Evolutionary conservation across 2,888 invertebrate genomes (phyloP).

Genomic region (Thecophora atra): DNA sequence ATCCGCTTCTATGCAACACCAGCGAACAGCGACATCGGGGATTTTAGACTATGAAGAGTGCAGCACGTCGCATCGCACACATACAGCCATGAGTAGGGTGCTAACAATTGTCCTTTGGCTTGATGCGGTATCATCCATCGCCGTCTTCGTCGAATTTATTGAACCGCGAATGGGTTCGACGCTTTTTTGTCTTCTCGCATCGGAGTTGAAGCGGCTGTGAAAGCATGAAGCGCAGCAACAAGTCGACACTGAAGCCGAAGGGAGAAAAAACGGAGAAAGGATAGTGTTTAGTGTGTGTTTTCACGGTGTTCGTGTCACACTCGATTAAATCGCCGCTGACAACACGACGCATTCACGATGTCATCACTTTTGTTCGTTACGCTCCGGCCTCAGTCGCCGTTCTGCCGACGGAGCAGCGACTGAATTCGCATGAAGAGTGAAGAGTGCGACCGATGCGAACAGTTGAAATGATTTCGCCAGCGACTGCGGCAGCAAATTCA

Average conservation of each 20-base stretch:
- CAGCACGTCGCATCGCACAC: slow-evolving; percentile 2
- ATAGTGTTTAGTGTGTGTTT: neutral
- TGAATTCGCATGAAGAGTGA: too few relatives aligned
- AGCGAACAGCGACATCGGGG: slow-evolving; percentile 42
- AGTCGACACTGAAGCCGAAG: slow-evolving; percentile 45
- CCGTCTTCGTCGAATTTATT: slow-evolving; percentile 53
- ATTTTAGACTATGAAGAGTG: slow-evolving; percentile 20
- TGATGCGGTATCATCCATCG: slow-evolving; percentile 30
- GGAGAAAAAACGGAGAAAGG: slow-evolving; percentile 13
- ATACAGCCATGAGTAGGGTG: slow-evolving; percentile 23
- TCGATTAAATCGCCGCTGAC: slow-evolving; percentile 40
- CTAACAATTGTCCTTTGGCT: slow-evolving; percentile 42
- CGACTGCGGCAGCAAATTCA: neutral
- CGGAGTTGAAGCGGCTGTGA: slow-evolving; percentile 44
- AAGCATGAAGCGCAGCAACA: slow-evolving; percentile 50
- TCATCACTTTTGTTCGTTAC: slow-evolving; percentile 17
- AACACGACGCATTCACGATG: slow-evolving; percentile 27
- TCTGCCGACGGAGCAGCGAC: neutral
- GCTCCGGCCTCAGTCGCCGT: neutral
- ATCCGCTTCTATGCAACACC: slow-evolving; percentile 55
- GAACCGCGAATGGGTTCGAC: slow-evolving; percentile 48
- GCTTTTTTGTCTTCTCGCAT: slow-evolving; percentile 31
- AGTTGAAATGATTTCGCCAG: too few relatives aligned
- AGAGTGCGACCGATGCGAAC: too few relatives aligned
- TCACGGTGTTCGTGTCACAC: slow-evolving; percentile 35